Conservation (phyloP, 2,797 vertebrate species). For the Chaunax sp. region DNA sequence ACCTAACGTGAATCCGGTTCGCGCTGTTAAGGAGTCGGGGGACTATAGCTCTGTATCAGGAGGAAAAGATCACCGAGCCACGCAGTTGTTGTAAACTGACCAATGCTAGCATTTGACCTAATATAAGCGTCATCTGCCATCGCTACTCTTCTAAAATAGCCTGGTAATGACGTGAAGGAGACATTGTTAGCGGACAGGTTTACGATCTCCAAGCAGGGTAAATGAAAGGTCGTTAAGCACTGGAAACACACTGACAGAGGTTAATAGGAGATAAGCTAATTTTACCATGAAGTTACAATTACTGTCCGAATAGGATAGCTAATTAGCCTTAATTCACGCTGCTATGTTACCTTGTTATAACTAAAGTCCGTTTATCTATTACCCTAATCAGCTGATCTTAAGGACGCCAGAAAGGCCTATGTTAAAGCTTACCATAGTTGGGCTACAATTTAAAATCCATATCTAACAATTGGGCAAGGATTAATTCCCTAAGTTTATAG, state of each 20-base stretch:
- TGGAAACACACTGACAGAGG: slow-evolving; percentile 4
- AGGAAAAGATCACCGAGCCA: slow-evolving; percentile 32
- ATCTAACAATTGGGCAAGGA: background rate
- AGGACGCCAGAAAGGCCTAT: slow-evolving; percentile 48
- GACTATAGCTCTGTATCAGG: slow-evolving; percentile 23
- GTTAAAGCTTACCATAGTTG: slow-evolving; percentile 6
- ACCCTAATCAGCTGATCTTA: slow-evolving; percentile 15
- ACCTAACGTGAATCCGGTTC: background rate
- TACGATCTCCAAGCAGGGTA: slow-evolving; percentile 18
- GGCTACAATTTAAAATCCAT: slow-evolving; percentile 17
- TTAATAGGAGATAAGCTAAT: slow-evolving; percentile 13
- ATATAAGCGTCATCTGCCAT: slow-evolving; percentile 1
- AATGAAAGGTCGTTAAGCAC: slow-evolving; percentile 21
- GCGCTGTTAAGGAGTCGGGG: slow-evolving; percentile 28
- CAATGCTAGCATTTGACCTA: slow-evolving; percentile 11
- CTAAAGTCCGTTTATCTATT: background rate
- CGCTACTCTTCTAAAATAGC: background rate
- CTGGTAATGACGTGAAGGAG: slow-evolving; percentile 3
- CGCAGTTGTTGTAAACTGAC: slow-evolving; percentile 15
- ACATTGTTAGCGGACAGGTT: slow-evolving; percentile 39
- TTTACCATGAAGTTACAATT: slow-evolving; percentile 14
- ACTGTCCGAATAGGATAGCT: slow-evolving; percentile 13
- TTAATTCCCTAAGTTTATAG: background rate
- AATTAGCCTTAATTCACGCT: background rate
- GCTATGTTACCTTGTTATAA: slow-evolving; percentile 5